These are phyloP conservation scores for Notodonta dromedarius DNA, from an alignment of 2,888 invertebrate genomes.

Conservation along the genomic window DNA sequence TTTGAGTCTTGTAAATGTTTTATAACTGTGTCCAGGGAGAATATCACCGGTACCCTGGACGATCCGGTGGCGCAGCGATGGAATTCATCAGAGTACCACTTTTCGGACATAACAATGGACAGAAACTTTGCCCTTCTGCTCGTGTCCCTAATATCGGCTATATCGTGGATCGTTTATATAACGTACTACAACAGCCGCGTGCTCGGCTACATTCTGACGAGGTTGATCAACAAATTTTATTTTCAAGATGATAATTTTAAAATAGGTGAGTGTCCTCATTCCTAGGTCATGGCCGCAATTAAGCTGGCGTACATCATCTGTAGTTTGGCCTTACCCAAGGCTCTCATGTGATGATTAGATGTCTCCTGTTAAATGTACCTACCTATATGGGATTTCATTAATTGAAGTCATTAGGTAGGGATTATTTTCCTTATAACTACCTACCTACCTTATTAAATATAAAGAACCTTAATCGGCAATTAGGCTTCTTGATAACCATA, in stretches of 20 bases:
- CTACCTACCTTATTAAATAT: too few relatives aligned
- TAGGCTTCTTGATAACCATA: too few relatives aligned
- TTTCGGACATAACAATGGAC: slow-evolving; percentile 89
- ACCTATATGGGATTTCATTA: too few relatives aligned
- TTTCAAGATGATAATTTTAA: slow-evolving; percentile 94
- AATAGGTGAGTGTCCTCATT: slow-evolving; percentile 86
- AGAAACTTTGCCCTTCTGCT: slow-evolving; percentile 90
- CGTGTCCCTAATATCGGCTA: slow-evolving; percentile 91
- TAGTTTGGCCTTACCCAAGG: slow-evolving; percentile 10
- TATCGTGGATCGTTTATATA: slow-evolving; percentile 96
- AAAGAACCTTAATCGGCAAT: too few relatives aligned
- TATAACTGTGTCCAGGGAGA: slow-evolving; percentile 61
- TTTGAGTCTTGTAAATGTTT: slow-evolving; percentile 33
- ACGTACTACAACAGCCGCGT: slow-evolving; percentile 97
- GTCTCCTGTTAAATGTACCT: not conserved
- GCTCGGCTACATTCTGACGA: slow-evolving; percentile 94
- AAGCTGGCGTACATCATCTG: slow-evolving; percentile 14
- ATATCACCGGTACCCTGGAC: slow-evolving; percentile 58
- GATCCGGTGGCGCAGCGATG: slow-evolving; percentile 78
- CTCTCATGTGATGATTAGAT: not conserved
- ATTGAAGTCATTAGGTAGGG: too few relatives aligned
- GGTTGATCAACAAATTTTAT: slow-evolving; percentile 93
- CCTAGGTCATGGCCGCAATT: slow-evolving; percentile 28
- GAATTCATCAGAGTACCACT: slow-evolving; percentile 85
- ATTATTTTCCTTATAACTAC: too few relatives aligned